Percentiles rank a stretch among this genome's conserved stretches.
phyloP scores from a whole-genome alignment of 2,888 invertebrate species.

The Hofmannophila pseudospretella region DNA sequence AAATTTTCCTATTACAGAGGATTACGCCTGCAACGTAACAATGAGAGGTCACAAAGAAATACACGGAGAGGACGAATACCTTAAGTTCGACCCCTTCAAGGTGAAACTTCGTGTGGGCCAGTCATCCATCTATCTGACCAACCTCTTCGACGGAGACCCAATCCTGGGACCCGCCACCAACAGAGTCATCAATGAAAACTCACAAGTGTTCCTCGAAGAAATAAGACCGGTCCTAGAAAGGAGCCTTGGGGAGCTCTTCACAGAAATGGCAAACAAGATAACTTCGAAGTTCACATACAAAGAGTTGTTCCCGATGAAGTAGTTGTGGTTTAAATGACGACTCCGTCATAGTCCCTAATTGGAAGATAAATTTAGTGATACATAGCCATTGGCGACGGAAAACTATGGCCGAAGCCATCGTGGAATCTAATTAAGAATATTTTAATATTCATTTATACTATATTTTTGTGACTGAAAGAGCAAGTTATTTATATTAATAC shows the following conservation, averaged over 20 bases:
- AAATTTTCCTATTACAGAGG: slow-evolving; percentile 67
- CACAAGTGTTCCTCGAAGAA: slow-evolving; percentile 81
- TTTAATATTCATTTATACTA: too few relatives aligned
- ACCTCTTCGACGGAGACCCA: slow-evolving; percentile 82
- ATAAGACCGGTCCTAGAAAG: slow-evolving; percentile 81
- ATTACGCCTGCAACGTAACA: slow-evolving; percentile 81
- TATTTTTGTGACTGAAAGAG: too few relatives aligned
- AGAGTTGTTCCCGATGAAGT: slow-evolving; percentile 78
- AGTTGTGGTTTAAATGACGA: background rate
- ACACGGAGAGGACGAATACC: slow-evolving; percentile 76
- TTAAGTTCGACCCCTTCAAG: slow-evolving; percentile 81
- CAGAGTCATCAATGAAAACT: slow-evolving; percentile 82
- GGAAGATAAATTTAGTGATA: too few relatives aligned
- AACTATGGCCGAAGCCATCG: too few relatives aligned
- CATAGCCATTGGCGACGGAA: too few relatives aligned
- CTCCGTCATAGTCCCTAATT: too few relatives aligned
- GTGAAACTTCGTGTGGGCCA: slow-evolving; percentile 79
- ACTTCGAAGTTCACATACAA: slow-evolving; percentile 82
- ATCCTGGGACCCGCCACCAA: slow-evolving; percentile 81
- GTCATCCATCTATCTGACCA: slow-evolving; percentile 79
- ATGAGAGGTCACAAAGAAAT: slow-evolving; percentile 79
- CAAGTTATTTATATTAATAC: too few relatives aligned
- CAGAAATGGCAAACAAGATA: slow-evolving; percentile 83
- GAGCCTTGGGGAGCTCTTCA: slow-evolving; percentile 80
- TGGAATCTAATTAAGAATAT: too few relatives aligned